Evolutionary conservation across 2,888 invertebrate genomes (phyloP), one percentile per base, ranked within the genome.

Genomic region (Minunthozetes semirufus): DNA sequence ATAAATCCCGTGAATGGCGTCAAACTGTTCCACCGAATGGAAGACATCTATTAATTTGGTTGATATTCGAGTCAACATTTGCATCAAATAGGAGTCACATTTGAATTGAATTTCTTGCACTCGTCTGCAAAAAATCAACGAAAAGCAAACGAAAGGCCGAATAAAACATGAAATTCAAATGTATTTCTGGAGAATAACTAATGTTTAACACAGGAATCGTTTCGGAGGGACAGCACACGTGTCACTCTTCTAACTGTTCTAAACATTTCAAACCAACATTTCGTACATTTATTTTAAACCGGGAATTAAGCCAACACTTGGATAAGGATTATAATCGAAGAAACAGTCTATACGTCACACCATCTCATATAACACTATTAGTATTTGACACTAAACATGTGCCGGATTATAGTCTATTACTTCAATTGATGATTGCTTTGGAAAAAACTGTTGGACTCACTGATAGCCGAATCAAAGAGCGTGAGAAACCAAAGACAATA

Each of bases 311-410:
- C 42, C 46, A 70, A 70, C 70, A 70, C 70, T 70, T 70, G 70
- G 25, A 33, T 38, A 9, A 19, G 27, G 25, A 48, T 70, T 19
- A 46, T 70, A 70, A 70, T 70, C 70, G 46, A 48, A 46, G 70
- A 70, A 68, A 70, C 1, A 42, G 42, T 42, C 42, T 42, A 42
- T 70, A 70, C 70, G 70, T 70, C 70, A 70, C 15, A 25, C 27
- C 70, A 48, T 70, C 70, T 70, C 70, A 70, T 70, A 70, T 70
- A 25, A 70, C 70, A 70, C 48, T 70, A 63, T 63, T 63, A 48
- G 70, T 70, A 70, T 70, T 70, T 70, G 70, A 70, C 70, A 70
- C 70, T 46, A 70, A 70, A 70, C 70, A 70, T 70, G 70, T 70
- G 70, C 70, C 22, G 48, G 70, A 70, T 70, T 70, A 70, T 46